A percentile compares a stretch with the other conserved stretches of the same genome.
Evolutionary conservation across 2,113 vertebrate genomes (phyloP).

Genomic region (Apeltes quadracus): DNA sequence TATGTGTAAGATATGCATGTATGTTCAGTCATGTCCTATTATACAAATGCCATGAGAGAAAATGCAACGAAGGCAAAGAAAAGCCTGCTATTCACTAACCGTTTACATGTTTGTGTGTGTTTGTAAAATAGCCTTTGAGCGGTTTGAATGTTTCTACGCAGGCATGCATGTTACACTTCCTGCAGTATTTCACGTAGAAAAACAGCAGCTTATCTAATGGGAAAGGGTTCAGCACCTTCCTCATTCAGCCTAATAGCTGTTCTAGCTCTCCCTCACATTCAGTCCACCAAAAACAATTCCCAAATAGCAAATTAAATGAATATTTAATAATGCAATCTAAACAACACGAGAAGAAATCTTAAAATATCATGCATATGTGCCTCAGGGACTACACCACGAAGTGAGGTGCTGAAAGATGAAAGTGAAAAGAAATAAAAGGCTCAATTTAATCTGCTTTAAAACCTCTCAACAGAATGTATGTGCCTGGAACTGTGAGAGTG

Average conservation of each 20-base stretch:
- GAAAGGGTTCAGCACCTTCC: slow-evolving; percentile 6
- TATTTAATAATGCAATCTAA: slow-evolving; percentile 69
- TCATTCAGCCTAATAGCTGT: background rate
- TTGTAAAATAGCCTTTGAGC: background rate
- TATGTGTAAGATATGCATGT: background rate
- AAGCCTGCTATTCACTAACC: background rate
- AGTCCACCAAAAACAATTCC: slow-evolving; percentile 58
- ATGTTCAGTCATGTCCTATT: background rate
- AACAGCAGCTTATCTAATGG: background rate
- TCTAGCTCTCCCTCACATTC: slow-evolving; percentile 5
- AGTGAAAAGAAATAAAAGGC: slow-evolving; percentile 96
- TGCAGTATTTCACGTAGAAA: background rate
- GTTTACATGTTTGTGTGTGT: background rate
- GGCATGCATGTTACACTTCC: background rate
- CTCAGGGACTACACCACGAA: slow-evolving; percentile 83
- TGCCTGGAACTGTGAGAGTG: slow-evolving; percentile 89
- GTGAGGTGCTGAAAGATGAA: slow-evolving; percentile 96
- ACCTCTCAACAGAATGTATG: slow-evolving; percentile 91
- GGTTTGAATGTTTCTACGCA: background rate
- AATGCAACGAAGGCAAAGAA: background rate
- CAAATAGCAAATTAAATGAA: slow-evolving; percentile 73
- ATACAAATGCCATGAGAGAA: background rate
- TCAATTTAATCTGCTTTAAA: slow-evolving; percentile 98
- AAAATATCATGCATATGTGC: slow-evolving; percentile 87
- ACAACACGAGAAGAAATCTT: slow-evolving; percentile 68